Base-by-base conservation (phyloP, 2,888 invertebrate genomes). In the Anodontia alba region DNA sequence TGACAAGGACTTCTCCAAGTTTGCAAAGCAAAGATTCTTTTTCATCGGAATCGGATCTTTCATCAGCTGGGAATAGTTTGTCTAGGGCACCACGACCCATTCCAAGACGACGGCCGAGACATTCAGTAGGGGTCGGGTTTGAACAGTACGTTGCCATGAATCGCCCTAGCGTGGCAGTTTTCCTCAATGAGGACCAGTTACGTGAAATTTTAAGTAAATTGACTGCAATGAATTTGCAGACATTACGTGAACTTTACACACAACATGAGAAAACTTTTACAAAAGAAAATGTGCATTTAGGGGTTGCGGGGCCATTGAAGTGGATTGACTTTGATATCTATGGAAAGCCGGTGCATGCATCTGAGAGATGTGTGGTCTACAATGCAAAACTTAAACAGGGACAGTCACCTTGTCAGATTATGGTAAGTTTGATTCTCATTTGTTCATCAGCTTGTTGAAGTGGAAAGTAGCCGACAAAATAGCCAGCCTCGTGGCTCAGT, bases 111-210 rank as follows among this genome's bases (percentile, higher is more conserved):
- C 87, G 90, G 31, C 91, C 91, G 2, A 71, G 90, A 20, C 79
- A 79, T 26, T 81, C 86, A 2, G 89, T 90, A 26, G 88, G 90
- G 43, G 84, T 85, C 12, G 86, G 86, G 0, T 90, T 89, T 29
- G 92, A 92, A 74, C 92, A 92, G 70, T 92, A 92, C 71, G 90
- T 92, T 33, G 91, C 92, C 1, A 92, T 92, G 92, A 92, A 92
- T 69, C 80, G 91, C 36, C 91, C 91, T 2, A 90, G 88, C 73
- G 84, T 89, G 0, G 88, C 91, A 10, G 90, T 90, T 23, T 86
- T 89, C 15, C 80, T 91, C 15, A 89, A 90, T 29, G 91, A 91
- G 70, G 89, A 89, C 23, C 89, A 89, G 51, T 84, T 92, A 33
- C 84, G 90, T 1, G 92, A 92, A 43, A 88, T 90, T 69, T 84